Evolutionary conservation across 2,113 vertebrate genomes (phyloP), one percentile per base, ranked within the genome.

Genomic region (Gallinago undulata): DNA sequence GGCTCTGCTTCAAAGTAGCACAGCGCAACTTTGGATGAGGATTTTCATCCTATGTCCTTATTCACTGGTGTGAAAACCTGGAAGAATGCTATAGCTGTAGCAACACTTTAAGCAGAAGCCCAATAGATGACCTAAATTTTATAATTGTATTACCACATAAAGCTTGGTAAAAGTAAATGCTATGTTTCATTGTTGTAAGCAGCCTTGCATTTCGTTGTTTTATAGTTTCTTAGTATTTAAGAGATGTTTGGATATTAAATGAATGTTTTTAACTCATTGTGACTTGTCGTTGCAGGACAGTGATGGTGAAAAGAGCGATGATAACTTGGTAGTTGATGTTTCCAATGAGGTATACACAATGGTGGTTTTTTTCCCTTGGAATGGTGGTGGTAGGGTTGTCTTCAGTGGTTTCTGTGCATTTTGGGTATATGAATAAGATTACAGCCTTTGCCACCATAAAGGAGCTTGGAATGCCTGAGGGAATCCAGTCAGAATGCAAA

Each of bases 291-390:
- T 98, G 62, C 96, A 99, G 98, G 98, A 99, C 95, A 99, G 98
- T 0, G 98, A 99, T 89, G 98, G 98, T 35, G 98, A 99, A 90
- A 99, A 99, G 94, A 99, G 98, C 1, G 98, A 99, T 72, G 98
- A 99, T 94, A 99, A 99, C 97, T 97, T 99, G 91, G 98, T 99
- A 73, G 98, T 99, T 87, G 98, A 99, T 45, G 98, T 99, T 97
- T 99, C 98, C 93, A 99, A 99, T 96, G 98, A 99, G 98, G 98
- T 99, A 97, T n/a, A 82, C 81, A 31, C 14, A 72, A 2, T 31
- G 14, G 13, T 79, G 14, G 1, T 64, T 95, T 81, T 64, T 79
- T 7, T 60, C 4, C 33, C 9, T 83, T 90, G 41, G 5, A 21
- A 13, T 62, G 64, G 15, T n/a, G 19, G 6, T 15, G 30, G 51